These are phyloP conservation scores for Aleiodes testaceus DNA, from an alignment of 2,888 invertebrate genomes.

Conservation along the genomic window DNA sequence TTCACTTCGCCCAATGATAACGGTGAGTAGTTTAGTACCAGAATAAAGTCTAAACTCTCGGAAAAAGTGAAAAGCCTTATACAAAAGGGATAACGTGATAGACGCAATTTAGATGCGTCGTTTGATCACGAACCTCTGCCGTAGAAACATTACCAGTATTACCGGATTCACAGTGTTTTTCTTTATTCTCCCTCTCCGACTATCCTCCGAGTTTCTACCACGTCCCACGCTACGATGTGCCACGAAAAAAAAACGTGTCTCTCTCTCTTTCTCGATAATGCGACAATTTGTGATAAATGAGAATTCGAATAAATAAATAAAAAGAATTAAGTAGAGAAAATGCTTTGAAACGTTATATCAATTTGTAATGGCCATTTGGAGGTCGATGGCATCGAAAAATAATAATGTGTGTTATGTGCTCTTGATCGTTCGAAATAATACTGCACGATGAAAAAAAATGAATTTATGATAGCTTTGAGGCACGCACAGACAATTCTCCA, in stretches of 20 bases:
- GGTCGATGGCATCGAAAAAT: slow-evolving; percentile 34
- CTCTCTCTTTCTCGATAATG: slow-evolving; percentile 50
- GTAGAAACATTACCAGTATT: slow-evolving; percentile 62
- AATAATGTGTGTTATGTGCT: slow-evolving; percentile 27
- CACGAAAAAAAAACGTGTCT: slow-evolving; percentile 4
- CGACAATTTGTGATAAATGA: slow-evolving; percentile 42
- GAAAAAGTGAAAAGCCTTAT: slow-evolving; percentile 36
- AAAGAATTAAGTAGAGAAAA: slow-evolving; percentile 5
- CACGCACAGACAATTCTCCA: slow-evolving; percentile 39
- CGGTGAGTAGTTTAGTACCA: background rate
- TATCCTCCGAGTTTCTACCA: background rate
- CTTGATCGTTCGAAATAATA: slow-evolving; percentile 40
- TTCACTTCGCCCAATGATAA: slow-evolving; percentile 28
- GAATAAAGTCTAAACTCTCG: background rate
- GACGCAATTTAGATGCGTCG: slow-evolving; percentile 66
- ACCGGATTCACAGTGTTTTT: slow-evolving; percentile 55
- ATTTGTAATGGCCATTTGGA: slow-evolving; percentile 5
- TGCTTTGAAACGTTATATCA: slow-evolving; percentile 16
- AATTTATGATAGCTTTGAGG: slow-evolving; percentile 43
- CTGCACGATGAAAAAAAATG: background rate
- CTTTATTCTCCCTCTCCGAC: slow-evolving; percentile 24
- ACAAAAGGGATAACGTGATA: slow-evolving; percentile 52
- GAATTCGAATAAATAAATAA: slow-evolving; percentile 26
- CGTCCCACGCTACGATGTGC: slow-evolving; percentile 16
- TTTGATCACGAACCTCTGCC: slow-evolving; percentile 61